Evolutionary conservation across 2,888 invertebrate genomes (phyloP), one percentile per base, ranked within the genome.

Genomic region (Cerceris ruficornis): DNA sequence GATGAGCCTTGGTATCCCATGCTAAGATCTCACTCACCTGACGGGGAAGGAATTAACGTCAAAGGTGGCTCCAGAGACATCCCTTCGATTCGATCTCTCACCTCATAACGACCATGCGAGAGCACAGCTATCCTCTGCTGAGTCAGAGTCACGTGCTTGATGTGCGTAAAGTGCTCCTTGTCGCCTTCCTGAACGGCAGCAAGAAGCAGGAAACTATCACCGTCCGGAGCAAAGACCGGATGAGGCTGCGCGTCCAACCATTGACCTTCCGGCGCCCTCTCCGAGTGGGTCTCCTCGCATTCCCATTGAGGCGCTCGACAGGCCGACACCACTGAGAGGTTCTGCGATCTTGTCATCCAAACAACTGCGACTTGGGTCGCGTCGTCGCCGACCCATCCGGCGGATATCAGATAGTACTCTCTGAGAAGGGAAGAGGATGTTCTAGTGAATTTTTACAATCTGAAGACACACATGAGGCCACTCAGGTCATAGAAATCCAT

Each of bases 321-420:
- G 80, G 97, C 95, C 81, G 97, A 96, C 87, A 98, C 95, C 78
- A 98, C 95, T 86, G 97, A 97, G 83, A 97, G 94, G 93, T 98
- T 98, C 93, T 99, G 98, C 58, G 97, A 96, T 86, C 99, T 95
- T 92, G 98, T 98, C 95, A 98, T 96, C 97, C 98, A 99, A 71
- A 98, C 96, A 64, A 97, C 96, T 65, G 97, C 95, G 83, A 98
- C 95, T 91, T 96, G 95, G 79, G 94, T 94, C 92, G 96, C 96
- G 88, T 95, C 95, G 90, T 95, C 95, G 88, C 96, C 96, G 88
- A 97, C 95, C 98, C 98, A 98, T 81, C 96, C 96, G 77, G 98
- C 98, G 86, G 97, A 97, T 92, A 97, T 98, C 92, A 98, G 94
- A 93, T 98, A 98, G 93, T 96, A 96, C 90, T 98, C 98, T 93